Evolutionary conservation across 2,888 invertebrate genomes (phyloP), one percentile per base, ranked within the genome.

Genomic region (Rhagonycha lutea): DNA sequence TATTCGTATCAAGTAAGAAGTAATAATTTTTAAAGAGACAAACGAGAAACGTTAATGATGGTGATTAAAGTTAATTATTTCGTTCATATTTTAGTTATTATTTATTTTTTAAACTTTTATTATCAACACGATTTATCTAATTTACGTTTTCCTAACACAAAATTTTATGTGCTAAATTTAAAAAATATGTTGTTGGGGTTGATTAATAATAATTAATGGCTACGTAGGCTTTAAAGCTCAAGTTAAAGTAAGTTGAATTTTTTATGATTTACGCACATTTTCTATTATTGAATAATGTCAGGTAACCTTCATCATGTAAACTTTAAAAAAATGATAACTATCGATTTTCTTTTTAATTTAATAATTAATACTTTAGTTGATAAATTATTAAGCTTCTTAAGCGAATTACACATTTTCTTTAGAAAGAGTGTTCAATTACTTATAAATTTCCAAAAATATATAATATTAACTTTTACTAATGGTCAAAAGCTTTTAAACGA

Each of bases 11-110:
- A n/a, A 7, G n/a, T n/a, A 7, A 8, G 7, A n/a, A 47, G 18
- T 18, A 18, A 18, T 18, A 18, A 18, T 18, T 47, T 47, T 47
- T 7, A 23, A 65, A 65, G 65, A 71, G 60, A 63, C 47, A 65
- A 71, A 71, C 26, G 71, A 60, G 60, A 71, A 71, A 60, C 60
- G 29, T 65, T 65, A 71, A 71, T 71, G 65, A 65, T 60, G 62
- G 71, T 14, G 60, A 71, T 71, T 71, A 71, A 14, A 47, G 47
- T 71, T 71, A 71, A 65, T 26, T 71, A 71, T 71, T 71, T 14
- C 62, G n/a, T 14, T 23, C 71, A 65, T 65, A 71, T 71, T 71
- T 71, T 65, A 12, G 47, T n/a, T 47, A 47, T 47, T 47, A 12
- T 47, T 47, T n/a, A 47, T 47, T 47, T 47, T 47, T n/a, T 47